Base-by-base conservation (phyloP, 2,888 invertebrate genomes). In the Lordiphosa andalusiaca region DNA sequence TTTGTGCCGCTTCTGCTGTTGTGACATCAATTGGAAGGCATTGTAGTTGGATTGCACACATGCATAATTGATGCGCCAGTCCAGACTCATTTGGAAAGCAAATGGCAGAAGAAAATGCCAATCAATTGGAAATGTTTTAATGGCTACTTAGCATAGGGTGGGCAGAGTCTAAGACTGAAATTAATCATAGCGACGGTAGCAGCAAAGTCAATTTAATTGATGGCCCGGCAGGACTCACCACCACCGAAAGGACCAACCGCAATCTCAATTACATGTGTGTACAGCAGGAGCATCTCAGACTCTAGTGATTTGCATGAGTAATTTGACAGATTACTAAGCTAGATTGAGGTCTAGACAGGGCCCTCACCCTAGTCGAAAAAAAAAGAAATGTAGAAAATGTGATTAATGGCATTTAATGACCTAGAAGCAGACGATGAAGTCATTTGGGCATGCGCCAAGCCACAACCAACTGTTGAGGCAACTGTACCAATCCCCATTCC, bases 271-370 rank as follows among this genome's bases (percentile, higher is more conserved):
- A 77, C 78, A 74, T 71, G 49, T 63, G 57, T 46, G 40, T 46
- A 21, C 44, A 37, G n/a, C 16, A 35, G 44, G 10, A 38, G 52
- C 39, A 33, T 33, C 30, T 44, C 33, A 52, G 56, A 46, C 40
- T 38, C 58, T 46, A 62, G 64, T 48, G 78, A 78, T 84, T 84
- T 84, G 84, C 83, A 85, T 85, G 84, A 71, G 69, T 85, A 85
- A 85, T 85, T 84, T 84, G 85, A 85, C 80, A 85, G 85, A 84
- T 84, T 85, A 80, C 78, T 64, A 30, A 33, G 30, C 30, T 9
- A 9, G 30, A 30, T 30, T 30, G 30, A 30, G 30, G 30, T 30
- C 30, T 30, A 30, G 30, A 30, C 30, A 9, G 30, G 4, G 30
- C 9, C 30, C 30, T 9, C 9, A 3, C 30, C 9, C 30, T 30